These are phyloP conservation scores for Perccottus glenii DNA, from an alignment of 2,113 vertebrate genomes.

Conservation along the genomic window DNA sequence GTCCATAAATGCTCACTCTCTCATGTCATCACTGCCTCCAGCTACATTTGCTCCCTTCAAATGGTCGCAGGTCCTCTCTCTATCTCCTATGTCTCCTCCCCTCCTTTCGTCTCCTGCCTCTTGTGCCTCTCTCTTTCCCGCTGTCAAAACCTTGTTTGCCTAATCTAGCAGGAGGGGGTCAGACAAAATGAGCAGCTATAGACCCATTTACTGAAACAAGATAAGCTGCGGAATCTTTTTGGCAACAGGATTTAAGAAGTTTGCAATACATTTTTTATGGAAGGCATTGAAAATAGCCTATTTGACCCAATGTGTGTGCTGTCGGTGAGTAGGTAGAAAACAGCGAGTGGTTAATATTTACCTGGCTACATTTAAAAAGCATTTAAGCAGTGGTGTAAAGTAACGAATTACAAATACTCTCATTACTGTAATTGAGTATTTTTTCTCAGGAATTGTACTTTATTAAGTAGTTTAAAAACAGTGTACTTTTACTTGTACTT, in stretches of 20 bases:
- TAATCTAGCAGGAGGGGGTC: slow-evolving; percentile 8
- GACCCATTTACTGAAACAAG: not conserved
- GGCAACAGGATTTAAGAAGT: not conserved
- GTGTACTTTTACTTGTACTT: no score
- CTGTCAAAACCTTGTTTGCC: slow-evolving; percentile 52
- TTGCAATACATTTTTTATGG: not conserved
- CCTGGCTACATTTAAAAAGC: no score
- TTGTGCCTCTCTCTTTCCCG: slow-evolving; percentile 33
- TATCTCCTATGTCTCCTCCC: slow-evolving; percentile 9
- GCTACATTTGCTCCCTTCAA: slow-evolving; percentile 76
- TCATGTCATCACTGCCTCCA: slow-evolving; percentile 56
- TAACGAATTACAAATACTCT: no score
- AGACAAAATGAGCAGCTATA: slow-evolving; percentile 27
- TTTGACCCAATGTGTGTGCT: no score
- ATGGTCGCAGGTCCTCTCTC: slow-evolving; percentile 65
- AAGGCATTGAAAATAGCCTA: not conserved
- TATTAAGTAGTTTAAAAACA: no score
- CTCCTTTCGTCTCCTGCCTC: slow-evolving; percentile 12
- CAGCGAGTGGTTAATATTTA: no score
- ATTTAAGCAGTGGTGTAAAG: no score
- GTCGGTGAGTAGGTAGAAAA: no score
- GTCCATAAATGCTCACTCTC: slow-evolving; percentile 51
- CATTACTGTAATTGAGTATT: no score
- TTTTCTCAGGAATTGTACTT: no score
- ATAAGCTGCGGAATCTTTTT: not conserved